Conservation (phyloP, 2,113 vertebrate genomes). For the Quiscalus mexicanus region DNA sequence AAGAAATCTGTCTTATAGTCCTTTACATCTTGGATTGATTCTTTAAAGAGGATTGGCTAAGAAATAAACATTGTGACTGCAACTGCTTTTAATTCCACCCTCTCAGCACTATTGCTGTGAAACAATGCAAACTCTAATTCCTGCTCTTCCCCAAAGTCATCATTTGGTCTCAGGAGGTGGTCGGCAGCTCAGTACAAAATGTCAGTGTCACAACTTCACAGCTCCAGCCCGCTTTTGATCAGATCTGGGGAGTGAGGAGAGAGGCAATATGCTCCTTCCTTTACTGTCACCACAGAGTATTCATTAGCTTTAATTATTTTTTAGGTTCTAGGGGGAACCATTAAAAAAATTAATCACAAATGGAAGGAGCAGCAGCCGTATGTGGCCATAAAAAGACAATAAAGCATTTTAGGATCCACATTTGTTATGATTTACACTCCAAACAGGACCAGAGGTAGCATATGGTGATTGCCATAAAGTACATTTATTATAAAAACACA, state of each 20-base stretch:
- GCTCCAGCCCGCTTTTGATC: slow-evolving; percentile 42
- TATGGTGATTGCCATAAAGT: slow-evolving; percentile 18
- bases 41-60: not conserved
- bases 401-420: slow-evolving; percentile 49
- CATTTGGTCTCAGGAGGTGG: slow-evolving; percentile 54
- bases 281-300: not conserved
- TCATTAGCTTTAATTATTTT: slow-evolving; percentile 77
- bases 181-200: not conserved
- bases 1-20: not conserved
- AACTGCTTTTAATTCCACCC: not conserved
- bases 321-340: slow-evolving; percentile 67
- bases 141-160: slow-evolving; percentile 32
- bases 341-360: slow-evolving; percentile 70
- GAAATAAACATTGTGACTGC: not conserved
- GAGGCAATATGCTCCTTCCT: slow-evolving; percentile 28
- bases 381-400: slow-evolving; percentile 59
- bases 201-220: slow-evolving; percentile 26
- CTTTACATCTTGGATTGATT: not conserved
- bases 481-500: slow-evolving; percentile 38
- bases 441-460: slow-evolving; percentile 46
- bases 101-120: not conserved
- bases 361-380: slow-evolving; percentile 21
- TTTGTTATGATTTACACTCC: slow-evolving; percentile 63
- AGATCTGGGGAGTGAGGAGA: not conserved
- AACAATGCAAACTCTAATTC: not conserved